Evolutionary conservation across 1,140 invertebrate species (phyloP).

Genomic region (Ceratosolen fusciceps): DNA sequence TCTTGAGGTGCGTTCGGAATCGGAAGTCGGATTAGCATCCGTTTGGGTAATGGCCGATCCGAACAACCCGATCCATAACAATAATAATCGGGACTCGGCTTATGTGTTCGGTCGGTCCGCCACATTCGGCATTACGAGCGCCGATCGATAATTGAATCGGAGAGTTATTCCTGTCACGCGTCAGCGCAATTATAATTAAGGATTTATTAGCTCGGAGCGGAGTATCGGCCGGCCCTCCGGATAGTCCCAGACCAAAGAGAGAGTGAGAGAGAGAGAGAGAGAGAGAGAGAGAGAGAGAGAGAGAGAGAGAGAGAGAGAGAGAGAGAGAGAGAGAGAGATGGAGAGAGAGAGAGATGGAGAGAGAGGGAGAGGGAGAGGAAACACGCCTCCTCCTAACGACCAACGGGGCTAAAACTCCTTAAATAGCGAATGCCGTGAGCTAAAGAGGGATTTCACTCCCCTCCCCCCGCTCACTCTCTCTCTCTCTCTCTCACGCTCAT

Average conservation of each 20-base stretch:
- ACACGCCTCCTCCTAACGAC: constrained; percentile 70
- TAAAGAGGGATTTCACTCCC: too few relatives aligned
- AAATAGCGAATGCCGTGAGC: constrained; percentile 60
- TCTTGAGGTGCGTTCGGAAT: constrained; percentile 24
- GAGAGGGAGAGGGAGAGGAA: too few relatives aligned
- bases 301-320: too few relatives aligned
- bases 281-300: too few relatives aligned
- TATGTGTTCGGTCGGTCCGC: neutral
- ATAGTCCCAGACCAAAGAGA: constrained; percentile 33
- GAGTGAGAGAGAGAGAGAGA: too few relatives aligned
- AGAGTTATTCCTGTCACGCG: constrained; percentile 71
- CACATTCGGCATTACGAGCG: constrained; percentile 43
- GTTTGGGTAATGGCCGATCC: constrained; percentile 39
- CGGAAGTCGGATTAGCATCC: constrained; percentile 48
- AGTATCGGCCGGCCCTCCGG: constrained; percentile 54
- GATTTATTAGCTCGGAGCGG: constrained; percentile 68
- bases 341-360: too few relatives aligned
- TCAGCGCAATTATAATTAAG: constrained; percentile 72
- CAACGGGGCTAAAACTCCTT: constrained; percentile 69
- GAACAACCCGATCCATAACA: constrained; percentile 31
- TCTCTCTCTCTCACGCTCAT: too few relatives aligned
- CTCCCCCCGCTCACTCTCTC: too few relatives aligned
- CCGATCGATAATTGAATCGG: constrained; percentile 71
- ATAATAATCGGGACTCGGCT: constrained; percentile 51
- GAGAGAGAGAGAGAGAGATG: too few relatives aligned